Percentiles rank a stretch among this genome's conserved stretches.
Evolutionary conservation across 2,888 invertebrate genomes (phyloP).

Genomic region (Biston betularia): DNA sequence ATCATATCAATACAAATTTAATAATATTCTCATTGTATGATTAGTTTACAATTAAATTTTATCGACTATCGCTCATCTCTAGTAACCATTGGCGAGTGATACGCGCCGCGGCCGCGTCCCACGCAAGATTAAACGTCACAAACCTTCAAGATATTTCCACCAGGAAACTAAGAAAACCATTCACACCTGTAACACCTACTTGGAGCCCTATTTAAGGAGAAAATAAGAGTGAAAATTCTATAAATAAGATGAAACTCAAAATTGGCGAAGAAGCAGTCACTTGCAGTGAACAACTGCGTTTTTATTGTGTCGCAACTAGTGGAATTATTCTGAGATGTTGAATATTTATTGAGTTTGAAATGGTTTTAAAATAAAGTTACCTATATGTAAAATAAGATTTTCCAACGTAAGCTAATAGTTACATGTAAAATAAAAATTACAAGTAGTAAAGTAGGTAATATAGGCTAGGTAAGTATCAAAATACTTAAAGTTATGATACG

Average conservation of each 20-base stretch:
- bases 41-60: conserved; percentile 3
- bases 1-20: too few relatives aligned
- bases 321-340: conserved; percentile 45
- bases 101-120: conserved; percentile 79
- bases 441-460: too few relatives aligned
- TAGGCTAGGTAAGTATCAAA: too few relatives aligned
- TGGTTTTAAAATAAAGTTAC: conserved; percentile 28
- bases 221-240: conserved; percentile 50
- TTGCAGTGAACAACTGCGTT: conserved; percentile 66
- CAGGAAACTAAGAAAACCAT: conserved; percentile 54
- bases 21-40: background rate
- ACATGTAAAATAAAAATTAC: too few relatives aligned
- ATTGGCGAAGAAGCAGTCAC: conserved; percentile 64
- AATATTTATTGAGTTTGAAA: conserved; percentile 30
- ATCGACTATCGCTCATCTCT: conserved; percentile 56
- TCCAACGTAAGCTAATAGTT: too few relatives aligned
- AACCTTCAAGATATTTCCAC: conserved; percentile 75
- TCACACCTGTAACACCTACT: conserved; percentile 48
- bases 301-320: conserved; percentile 62
- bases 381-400: background rate
- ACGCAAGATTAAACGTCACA: conserved; percentile 86
- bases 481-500: background rate
- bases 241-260: conserved; percentile 24
- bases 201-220: conserved; percentile 46
- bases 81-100: conserved; percentile 73